Base-by-base conservation (phyloP, 2,113 vertebrate species). In the Picathartes gymnocephalus region DNA sequence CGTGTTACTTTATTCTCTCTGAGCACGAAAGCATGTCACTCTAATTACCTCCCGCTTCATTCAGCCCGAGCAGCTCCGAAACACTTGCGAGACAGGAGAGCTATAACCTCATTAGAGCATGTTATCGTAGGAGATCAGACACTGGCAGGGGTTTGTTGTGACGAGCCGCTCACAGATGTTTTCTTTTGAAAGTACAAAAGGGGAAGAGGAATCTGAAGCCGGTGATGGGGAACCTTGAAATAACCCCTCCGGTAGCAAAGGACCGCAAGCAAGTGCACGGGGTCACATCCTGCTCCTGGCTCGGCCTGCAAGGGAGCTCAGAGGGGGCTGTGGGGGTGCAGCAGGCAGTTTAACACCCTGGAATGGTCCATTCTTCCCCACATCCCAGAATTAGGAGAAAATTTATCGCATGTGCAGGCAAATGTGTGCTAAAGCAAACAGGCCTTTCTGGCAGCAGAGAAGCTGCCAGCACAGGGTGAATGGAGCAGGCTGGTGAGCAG, bases 91-190 rank as follows among this genome's bases (percentile, higher is more conserved):
- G 92, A 77, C 93, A 84, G 92, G 94, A 93, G 95, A 95, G 95
- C 87, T 93, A 45, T 94, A 96, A 94, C 93, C 94, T 95, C 94
- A 87, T 95, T 94, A 95, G 73, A 95, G 83, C 73, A 11, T 58
- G 80, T 95, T 96, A 95, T 96, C 81, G 7, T 95, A 82, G 47
- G 93, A 85, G 90, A 96, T 95, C 95, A 96, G 96, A 91, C 81
- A 62, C 93, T 62, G 70, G 82, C 70, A 71, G 88, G 94, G 90
- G 70, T 77, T 86, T 92, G 88, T 90, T 81, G 80, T 89, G 94
- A 89, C 12, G 80, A 94, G 81, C 57, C 1, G 1, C 20, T 89
- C 88, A 39, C 89, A 95, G 89, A 84, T 94, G 96, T 93, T 93
- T 95, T 84, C 93, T 91, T 94, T 73, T 74, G 71, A 90, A 96